Evolutionary conservation across 2,797 vertebrate species (phyloP).

Genomic region (Emydoidea blandingii): DNA sequence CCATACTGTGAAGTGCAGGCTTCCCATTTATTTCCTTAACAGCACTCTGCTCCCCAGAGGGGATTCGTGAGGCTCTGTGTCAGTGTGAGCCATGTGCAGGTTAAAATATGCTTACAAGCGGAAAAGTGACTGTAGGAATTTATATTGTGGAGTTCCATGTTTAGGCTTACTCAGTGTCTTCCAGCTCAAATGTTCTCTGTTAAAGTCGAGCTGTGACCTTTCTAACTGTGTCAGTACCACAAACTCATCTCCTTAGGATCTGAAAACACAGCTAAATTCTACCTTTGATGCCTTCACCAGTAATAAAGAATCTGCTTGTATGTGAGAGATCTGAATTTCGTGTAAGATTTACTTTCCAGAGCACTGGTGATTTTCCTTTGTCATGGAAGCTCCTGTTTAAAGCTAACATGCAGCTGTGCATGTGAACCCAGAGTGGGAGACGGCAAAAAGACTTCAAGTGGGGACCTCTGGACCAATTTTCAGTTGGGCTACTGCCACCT

Average conservation of each 20-base stretch:
- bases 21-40: background rate
- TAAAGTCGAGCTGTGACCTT: background rate
- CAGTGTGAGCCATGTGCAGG: background rate
- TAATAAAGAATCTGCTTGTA: background rate
- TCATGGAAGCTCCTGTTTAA: background rate
- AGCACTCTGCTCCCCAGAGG: background rate
- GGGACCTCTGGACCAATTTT: background rate
- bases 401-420: background rate
- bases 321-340: background rate
- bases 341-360: background rate
- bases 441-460: background rate
- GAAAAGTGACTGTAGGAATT: background rate
- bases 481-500: background rate
- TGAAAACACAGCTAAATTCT: conserved; percentile 41
- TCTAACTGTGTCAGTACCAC: background rate
- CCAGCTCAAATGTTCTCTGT: background rate
- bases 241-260: background rate
- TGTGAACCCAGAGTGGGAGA: background rate
- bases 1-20: background rate
- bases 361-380: background rate
- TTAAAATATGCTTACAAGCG: background rate
- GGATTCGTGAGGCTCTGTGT: background rate
- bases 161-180: conserved; percentile 18
- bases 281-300: background rate
- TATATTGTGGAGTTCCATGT: background rate